Base-by-base conservation (phyloP, 2,113 vertebrate species). In the Acanthochromis polyacanthus region DNA sequence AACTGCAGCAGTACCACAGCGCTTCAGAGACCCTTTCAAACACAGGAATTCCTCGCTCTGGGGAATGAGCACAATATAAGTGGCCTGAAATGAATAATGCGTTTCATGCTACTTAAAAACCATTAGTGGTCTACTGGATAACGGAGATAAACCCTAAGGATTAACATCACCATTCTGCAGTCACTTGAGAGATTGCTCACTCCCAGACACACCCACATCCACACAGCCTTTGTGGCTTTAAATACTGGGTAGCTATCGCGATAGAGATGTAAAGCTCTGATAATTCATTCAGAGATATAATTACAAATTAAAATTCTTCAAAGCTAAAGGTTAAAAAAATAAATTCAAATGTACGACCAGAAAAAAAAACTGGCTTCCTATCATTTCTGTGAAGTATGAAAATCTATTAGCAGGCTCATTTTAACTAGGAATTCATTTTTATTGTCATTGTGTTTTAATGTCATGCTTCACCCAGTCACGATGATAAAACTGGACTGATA, bases 11-110 rank as follows among this genome's bases (percentile, higher is more conserved):
- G 53, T 43, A 62, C 66, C 71, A 48, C 86, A 50, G 30, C 50
- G 63, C 83, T 85, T 77, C 78, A 55, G 66, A 87, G 81, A 88
- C 52, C 43, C 79, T 92, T 94, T 83, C 85, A 91, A 93, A 92
- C 86, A 89, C 56, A 69, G 78, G 63, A 65, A 85, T 83, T 83
- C 79, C 74, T 83, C 30, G 52, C 64, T 50, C 68, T 72, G 72
- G 81, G 56, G 56, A 64, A 78, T 52, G 30, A 76, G 48, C 51
- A 66, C 30, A 81, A 85, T 60, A 73, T 64, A 71, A 72, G 14
- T 66, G 30, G 86, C 19, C 66, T 61, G 48, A 75, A 69, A 84
- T 87, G 81, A 86, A 73, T 85, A 76, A 91, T 85, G 71, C 58
- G 38, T 64, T 20, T 50, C 53, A 71, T 63, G 66, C 74, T 73